phyloP scores from a whole-genome alignment of 92 coral and sea anemone genomes.

The Meandrina meandrites region DNA sequence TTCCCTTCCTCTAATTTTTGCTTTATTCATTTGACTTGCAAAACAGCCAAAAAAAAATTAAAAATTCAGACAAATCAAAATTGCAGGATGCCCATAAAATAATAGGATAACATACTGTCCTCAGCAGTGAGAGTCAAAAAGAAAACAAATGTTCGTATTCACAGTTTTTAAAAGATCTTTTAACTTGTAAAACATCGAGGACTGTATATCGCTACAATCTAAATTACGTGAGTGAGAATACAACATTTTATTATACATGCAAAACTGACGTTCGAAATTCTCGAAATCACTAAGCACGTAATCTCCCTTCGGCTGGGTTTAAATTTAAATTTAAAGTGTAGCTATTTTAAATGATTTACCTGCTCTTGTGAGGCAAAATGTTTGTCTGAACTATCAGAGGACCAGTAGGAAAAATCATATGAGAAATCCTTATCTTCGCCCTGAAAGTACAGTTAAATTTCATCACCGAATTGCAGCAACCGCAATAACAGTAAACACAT shows the following conservation, averaged over 20 bases:
- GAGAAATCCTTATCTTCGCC: conserved; percentile 91
- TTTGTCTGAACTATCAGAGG: conserved; percentile 91
- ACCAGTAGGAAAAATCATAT: conserved; percentile 95
- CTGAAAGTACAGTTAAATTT: conserved; percentile 27
- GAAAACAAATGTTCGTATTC: not conserved
- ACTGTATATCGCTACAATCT: not conserved
- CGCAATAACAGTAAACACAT: not conserved
- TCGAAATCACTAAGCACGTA: conserved; percentile 19
- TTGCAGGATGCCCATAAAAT: not conserved
- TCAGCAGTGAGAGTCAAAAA: not conserved
- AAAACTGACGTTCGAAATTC: conserved; percentile 29
- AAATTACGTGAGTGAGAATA: conserved; percentile 1
- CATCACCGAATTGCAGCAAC: not conserved
- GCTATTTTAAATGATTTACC: conserved; percentile 54
- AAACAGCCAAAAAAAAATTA: not conserved
- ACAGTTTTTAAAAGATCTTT: not conserved
- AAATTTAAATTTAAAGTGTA: not conserved
- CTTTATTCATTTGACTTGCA: conserved; percentile 28
- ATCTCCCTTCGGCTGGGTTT: conserved; percentile 15
- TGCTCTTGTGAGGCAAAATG: conserved; percentile 96
- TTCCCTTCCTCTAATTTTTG: not conserved
- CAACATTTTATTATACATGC: conserved; percentile 14
- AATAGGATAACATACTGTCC: not conserved
- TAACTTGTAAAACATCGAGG: not conserved
- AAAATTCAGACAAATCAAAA: not conserved